phyloP scores from a whole-genome alignment of 2,113 vertebrate genomes.

The Antechinus stuartii region DNA sequence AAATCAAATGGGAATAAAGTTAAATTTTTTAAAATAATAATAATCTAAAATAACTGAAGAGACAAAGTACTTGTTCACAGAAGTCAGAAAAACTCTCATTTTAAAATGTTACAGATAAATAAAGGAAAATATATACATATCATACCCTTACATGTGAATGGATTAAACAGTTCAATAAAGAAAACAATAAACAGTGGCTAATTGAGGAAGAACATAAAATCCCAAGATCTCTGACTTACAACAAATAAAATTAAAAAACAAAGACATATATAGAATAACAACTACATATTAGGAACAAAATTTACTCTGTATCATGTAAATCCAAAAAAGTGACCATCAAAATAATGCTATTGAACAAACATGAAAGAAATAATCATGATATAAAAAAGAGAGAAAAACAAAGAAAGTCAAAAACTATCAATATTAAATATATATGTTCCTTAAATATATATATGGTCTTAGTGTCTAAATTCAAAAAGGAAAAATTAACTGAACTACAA shows the following conservation, averaged over 20 bases:
- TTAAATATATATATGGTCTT: not conserved
- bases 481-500: too few species aligned
- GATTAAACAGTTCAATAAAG: not conserved
- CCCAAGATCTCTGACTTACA: too few species aligned
- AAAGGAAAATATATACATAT: too few species aligned
- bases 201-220: too few species aligned
- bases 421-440: not conserved
- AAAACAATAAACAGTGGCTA: too few species aligned
- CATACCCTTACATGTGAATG: not conserved
- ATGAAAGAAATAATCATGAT: not conserved
- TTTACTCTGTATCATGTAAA: not conserved
- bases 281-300: not conserved
- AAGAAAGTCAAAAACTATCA: not conserved
- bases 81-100: not conserved
- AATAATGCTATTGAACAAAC: not conserved
- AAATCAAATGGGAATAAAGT: too few species aligned
- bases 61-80: not conserved
- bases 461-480: not conserved
- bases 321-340: not conserved
- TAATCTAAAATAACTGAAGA: not conserved
- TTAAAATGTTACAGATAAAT: too few species aligned
- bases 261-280: not conserved
- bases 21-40: too few species aligned
- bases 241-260: not conserved
- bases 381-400: not conserved